Evolutionary conservation across 30 jellyfish, hydroid and myxozoan genomes (phyloP).

Genomic region (Chrysaora quinquecirrha): DNA sequence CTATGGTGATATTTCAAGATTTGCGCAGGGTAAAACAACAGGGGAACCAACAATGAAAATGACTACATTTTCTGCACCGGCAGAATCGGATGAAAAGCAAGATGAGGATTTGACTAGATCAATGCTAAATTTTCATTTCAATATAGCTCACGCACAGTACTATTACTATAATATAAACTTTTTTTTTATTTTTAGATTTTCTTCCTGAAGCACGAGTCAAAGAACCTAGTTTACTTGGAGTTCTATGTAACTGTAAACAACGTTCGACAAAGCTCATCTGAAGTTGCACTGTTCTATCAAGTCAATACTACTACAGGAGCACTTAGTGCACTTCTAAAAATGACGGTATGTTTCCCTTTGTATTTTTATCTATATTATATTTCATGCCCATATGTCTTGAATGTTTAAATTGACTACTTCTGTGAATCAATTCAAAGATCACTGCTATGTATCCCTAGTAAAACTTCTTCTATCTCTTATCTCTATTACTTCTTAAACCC

Average conservation of each 20-base stretch:
- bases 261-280: constrained; percentile 49
- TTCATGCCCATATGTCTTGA: too few species aligned
- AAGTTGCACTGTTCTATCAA: constrained; percentile 41
- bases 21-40: constrained; percentile 46
- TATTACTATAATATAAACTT: too few species aligned
- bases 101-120: constrained; percentile 34
- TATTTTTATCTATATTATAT: too few species aligned
- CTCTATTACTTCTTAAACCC: too few species aligned
- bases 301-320: constrained; percentile 15
- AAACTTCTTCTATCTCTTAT: too few species aligned
- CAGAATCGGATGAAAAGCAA: constrained; percentile 25
- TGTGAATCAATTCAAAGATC: too few species aligned
- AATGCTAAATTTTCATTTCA: too few species aligned
- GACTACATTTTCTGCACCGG: constrained; percentile 49
- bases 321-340: constrained; percentile 57
- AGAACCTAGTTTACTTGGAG: constrained; percentile 71
- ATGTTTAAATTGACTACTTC: too few species aligned
- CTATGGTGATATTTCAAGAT: constrained; percentile 43
- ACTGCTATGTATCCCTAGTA: too few species aligned
- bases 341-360: constrained; percentile 55
- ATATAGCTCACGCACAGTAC: too few species aligned
- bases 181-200: constrained; percentile 62
- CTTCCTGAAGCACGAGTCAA: constrained; percentile 49
- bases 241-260: constrained; percentile 59
- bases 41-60: constrained; percentile 58